Percentiles rank a stretch among this genome's conserved stretches.
These are phyloP conservation scores for Pollenia labialis DNA, from an alignment of 2,888 invertebrate genomes.

Conservation along the genomic window DNA sequence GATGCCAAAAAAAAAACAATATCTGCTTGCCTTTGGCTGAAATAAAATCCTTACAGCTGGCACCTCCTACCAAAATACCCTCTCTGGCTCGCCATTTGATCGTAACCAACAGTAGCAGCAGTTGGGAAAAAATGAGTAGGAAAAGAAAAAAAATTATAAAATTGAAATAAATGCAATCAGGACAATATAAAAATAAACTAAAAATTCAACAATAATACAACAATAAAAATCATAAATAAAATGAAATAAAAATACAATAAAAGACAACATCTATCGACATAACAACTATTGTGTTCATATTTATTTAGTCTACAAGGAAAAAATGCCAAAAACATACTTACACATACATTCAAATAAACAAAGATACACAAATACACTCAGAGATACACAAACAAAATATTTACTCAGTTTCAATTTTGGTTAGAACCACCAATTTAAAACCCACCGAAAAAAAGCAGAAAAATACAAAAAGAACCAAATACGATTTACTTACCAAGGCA, in stretches of 20 bases:
- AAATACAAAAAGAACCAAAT: conserved; percentile 1
- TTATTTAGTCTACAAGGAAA: conserved; percentile 11
- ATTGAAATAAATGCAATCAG: conserved; percentile 69
- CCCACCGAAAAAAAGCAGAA: background rate
- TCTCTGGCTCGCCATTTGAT: background rate
- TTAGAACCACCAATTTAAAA: conserved; percentile 12
- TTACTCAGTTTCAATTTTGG: background rate
- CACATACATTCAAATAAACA: background rate
- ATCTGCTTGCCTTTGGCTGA: conserved; percentile 11
- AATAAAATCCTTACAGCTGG: background rate
- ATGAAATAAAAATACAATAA: conserved; percentile 22
- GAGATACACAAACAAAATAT: background rate
- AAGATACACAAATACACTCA: background rate
- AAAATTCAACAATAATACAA: conserved; percentile 48
- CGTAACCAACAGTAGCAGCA: background rate
- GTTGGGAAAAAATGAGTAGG: background rate
- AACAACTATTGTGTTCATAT: conserved; percentile 52
- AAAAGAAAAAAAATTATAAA: conserved; percentile 37
- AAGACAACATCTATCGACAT: conserved; percentile 55
- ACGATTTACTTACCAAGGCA: conserved; percentile 56
- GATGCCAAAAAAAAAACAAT: conserved; percentile 23
- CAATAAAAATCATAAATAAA: conserved; percentile 53
- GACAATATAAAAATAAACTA: conserved; percentile 57
- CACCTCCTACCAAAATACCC: conserved; percentile 20
- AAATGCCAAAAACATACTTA: conserved; percentile 6